These are phyloP conservation scores for Thalpophila matura DNA, from an alignment of 2,888 invertebrate species.

Conservation along the genomic window DNA sequence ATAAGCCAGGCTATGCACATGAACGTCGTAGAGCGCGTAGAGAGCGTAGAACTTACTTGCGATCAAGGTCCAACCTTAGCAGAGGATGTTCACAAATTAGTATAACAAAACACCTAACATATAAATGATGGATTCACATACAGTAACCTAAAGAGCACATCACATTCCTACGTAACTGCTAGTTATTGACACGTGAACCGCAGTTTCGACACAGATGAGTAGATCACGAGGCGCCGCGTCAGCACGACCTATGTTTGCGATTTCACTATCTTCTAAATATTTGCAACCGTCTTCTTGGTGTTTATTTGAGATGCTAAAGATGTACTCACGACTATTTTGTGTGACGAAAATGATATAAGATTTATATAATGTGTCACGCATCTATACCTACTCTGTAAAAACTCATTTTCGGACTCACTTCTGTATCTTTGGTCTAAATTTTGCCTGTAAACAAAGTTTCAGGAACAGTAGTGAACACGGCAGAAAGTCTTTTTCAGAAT, in stretches of 20 bases:
- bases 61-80: not conserved
- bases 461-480: not conserved
- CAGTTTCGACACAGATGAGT: conserved; percentile 63
- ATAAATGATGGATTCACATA: not conserved
- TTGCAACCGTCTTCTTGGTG: conserved; percentile 51
- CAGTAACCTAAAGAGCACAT: conserved; percentile 39
- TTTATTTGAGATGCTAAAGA: conserved; percentile 54
- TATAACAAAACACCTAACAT: too few species aligned
- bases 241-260: conserved; percentile 76
- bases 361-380: conserved; percentile 30
- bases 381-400: too few species aligned
- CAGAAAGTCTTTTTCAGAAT: not conserved
- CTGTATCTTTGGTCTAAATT: too few species aligned
- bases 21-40: too few species aligned
- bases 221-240: conserved; percentile 73
- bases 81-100: not conserved
- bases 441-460: too few species aligned
- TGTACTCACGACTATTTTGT: conserved; percentile 46
- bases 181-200: conserved; percentile 49
- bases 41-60: too few species aligned
- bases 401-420: conserved; percentile 1
- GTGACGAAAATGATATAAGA: conserved; percentile 30
- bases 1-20: too few species aligned
- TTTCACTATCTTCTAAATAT: conserved; percentile 75
- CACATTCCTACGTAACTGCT: conserved; percentile 46